Evolutionary conservation across 1,140 invertebrate species (phyloP).

Genomic region (Eupristina koningsbergeri): DNA sequence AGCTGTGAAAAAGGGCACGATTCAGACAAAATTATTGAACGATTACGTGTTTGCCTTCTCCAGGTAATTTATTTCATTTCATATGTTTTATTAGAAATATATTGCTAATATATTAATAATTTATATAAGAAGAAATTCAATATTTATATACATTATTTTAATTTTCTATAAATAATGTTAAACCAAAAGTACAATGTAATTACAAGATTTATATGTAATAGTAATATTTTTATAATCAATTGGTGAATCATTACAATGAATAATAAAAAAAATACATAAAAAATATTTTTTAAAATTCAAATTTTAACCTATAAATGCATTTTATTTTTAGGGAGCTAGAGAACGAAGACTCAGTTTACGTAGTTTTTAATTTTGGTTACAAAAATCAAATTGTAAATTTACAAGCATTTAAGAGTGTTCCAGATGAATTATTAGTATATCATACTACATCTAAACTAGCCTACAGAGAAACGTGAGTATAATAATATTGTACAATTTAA

Average conservation of each 20-base stretch:
- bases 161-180: background rate
- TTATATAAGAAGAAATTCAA: background rate
- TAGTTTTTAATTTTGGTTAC: conserved; percentile 70
- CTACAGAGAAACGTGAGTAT: background rate
- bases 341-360: conserved; percentile 60
- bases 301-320: background rate
- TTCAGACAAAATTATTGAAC: conserved; percentile 62
- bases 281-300: background rate
- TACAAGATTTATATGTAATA: too few relatives aligned
- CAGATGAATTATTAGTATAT: conserved; percentile 47
- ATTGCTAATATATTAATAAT: too few relatives aligned
- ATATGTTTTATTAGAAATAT: too few relatives aligned
- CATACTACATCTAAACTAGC: conserved; percentile 38
- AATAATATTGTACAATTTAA: background rate
- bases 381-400: conserved; percentile 67
- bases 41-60: conserved; percentile 69
- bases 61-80: conserved; percentile 62
- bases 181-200: too few relatives aligned
- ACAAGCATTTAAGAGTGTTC: conserved; percentile 58
- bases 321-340: conserved; percentile 47
- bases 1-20: conserved; percentile 67
- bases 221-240: too few relatives aligned
- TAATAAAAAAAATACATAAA: too few relatives aligned
- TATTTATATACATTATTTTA: background rate
- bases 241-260: too few relatives aligned